A percentile compares a stretch with the other conserved stretches of the same genome.
phyloP scores from a whole-genome alignment of 2,797 vertebrate species.

The Buceros bicornis region DNA sequence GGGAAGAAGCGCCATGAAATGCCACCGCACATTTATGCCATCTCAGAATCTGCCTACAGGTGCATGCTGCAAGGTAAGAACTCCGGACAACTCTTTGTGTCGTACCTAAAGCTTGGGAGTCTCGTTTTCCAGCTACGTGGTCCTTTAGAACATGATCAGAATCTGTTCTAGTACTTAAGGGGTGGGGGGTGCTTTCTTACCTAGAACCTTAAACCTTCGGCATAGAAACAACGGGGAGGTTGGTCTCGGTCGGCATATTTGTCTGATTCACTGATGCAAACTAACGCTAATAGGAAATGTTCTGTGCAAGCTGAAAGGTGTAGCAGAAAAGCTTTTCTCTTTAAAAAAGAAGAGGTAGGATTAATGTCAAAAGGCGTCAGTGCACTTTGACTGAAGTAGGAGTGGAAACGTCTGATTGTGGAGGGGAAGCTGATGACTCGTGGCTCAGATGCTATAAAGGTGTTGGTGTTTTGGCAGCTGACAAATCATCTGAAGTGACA shows the following conservation, averaged over 20 bases:
- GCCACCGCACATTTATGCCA: conserved; percentile 98
- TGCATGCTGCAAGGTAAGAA: conserved; percentile 98
- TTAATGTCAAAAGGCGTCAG: background rate
- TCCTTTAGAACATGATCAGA: background rate
- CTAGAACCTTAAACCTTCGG: background rate
- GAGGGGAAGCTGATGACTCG: background rate
- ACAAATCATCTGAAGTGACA: background rate
- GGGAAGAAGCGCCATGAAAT: conserved; percentile 98
- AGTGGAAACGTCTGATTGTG: background rate
- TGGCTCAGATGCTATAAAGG: background rate
- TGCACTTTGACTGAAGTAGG: background rate
- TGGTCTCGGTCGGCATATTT: background rate
- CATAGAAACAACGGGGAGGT: background rate
- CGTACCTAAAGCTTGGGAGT: rapidly evolving
- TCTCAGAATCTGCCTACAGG: conserved; percentile 97
- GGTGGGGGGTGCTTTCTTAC: background rate
- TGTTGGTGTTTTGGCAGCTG: background rate
- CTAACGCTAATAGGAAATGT: rapidly evolving
- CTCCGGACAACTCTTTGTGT: background rate
- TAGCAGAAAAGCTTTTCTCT: background rate
- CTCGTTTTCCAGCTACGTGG: rapidly evolving
- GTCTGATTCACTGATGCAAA: background rate
- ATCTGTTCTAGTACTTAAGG: background rate
- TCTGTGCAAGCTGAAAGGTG: background rate
- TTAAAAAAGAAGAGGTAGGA: background rate